These are phyloP conservation scores for Myrmecophaga tridactyla DNA, from an alignment of 2,113 vertebrate species.

Conservation along the genomic window DNA sequence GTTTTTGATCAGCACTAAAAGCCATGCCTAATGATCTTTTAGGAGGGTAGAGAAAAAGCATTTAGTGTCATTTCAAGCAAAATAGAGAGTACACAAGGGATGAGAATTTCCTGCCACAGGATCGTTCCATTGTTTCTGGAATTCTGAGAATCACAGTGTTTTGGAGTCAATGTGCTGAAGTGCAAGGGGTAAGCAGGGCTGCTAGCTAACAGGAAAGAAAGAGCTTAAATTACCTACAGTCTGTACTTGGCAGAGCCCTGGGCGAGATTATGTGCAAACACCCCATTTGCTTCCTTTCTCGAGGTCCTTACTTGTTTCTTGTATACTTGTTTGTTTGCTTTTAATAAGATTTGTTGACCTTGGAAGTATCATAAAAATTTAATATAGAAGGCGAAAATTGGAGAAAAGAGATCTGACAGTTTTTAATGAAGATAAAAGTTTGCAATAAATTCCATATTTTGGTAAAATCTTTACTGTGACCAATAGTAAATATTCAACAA, in stretches of 20 bases:
- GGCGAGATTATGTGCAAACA: neutral
- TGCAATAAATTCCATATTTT: neutral
- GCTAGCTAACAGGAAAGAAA: neutral
- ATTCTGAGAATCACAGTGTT: neutral
- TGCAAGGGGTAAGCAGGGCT: neutral
- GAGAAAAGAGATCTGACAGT: neutral
- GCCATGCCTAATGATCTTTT: neutral
- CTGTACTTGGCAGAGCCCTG: neutral
- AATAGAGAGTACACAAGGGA: neutral
- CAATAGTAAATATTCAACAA: no score
- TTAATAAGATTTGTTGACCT: neutral
- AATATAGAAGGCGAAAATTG: neutral
- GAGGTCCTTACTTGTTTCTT: neutral
- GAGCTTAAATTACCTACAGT: accelerated
- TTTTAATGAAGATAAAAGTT: neutral
- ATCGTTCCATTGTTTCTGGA: no score
- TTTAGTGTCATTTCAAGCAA: neutral
- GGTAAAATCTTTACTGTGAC: neutral
- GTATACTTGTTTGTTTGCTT: neutral
- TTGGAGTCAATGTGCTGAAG: neutral
- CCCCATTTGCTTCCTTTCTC: neutral
- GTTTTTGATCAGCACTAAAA: neutral
- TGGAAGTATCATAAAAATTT: neutral
- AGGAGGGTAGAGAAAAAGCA: neutral
- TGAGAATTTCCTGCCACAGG: neutral